Evolutionary conservation across 1,140 invertebrate genomes (phyloP).

Genomic region (Heliconius nattereri): DNA sequence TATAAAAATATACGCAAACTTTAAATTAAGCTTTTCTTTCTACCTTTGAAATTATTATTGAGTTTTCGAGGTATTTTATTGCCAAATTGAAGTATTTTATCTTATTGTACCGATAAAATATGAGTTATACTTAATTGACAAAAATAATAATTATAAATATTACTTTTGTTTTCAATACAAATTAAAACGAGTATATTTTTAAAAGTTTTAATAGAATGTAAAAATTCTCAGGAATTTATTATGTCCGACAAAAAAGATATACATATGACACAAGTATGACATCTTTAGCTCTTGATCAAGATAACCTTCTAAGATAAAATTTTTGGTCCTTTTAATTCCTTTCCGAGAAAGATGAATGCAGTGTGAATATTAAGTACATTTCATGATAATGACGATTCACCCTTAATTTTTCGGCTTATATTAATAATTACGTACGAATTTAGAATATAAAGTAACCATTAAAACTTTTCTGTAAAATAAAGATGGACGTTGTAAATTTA

Average conservation of each 20-base stretch:
- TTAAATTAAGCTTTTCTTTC: too few species aligned
- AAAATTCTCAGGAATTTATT: background rate
- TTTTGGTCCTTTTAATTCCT: constrained; percentile 28
- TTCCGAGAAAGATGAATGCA: constrained; percentile 30
- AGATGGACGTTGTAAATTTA: background rate
- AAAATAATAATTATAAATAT: too few species aligned
- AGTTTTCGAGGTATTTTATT: too few species aligned
- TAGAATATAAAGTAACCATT: background rate
- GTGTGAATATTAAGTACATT: constrained; percentile 30
- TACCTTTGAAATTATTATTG: too few species aligned
- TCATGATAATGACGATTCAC: constrained; percentile 1
- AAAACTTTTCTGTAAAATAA: background rate
- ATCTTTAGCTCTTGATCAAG: constrained; percentile 29
- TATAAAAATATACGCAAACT: too few species aligned
- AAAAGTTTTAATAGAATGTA: too few species aligned
- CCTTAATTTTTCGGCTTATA: background rate
- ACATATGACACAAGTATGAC: background rate
- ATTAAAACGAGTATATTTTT: too few species aligned
- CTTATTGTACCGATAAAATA: too few species aligned
- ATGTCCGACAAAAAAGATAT: background rate
- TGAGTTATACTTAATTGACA: too few species aligned
- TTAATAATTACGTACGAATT: constrained; percentile 8
- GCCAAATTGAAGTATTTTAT: too few species aligned
- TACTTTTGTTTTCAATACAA: too few species aligned
- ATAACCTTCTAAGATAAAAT: constrained; percentile 32